Evolutionary conservation across 2,797 vertebrate species (phyloP), one percentile per base, ranked within the genome.

Genomic region (Zenarchopterus dispar): DNA sequence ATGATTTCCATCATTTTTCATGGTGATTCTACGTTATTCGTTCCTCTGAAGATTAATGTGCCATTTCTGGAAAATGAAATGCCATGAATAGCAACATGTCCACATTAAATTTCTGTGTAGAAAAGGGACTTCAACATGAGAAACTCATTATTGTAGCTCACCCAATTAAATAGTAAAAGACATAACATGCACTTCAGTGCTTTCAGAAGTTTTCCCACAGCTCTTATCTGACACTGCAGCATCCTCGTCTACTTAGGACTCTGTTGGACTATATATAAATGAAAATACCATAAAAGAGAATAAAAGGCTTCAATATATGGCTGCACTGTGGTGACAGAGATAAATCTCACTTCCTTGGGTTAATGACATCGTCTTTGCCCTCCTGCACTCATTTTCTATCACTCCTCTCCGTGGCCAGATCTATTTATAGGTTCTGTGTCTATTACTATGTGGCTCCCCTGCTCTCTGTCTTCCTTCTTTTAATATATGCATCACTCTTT

Each of bases 371-470:
- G 75, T 69, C 71, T 83, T 75, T 78, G 77, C 67, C 86, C 78
- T 77, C 67, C 67, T 77, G 67, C 65, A 51, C 74, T 73, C 48
- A 73, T 69, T 80, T 62, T 81, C 84, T 73, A 68, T 81, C 73
- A 70, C 70, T 83, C 64, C 28, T 75, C 45, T 64, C 75, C 67
- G 48, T 5, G 45, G 53, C 71, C 73, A 56, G 58, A 26, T 11
- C 89, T 87, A 89, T 90, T 87, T 87, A 86, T 88, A 89, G 81
- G 78, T 0, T 0, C 56, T 15, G 21, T 66, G 66, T 78, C 79
- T 67, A 62, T 79, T 71, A 67, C 68, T 69, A 73, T 60, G 75
- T 61, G 52, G 61, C 81, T 56, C 28, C 65, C 61, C 19, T 19
- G 61, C 17, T 41, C 67, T 47, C 53, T 67, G 65, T 75, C 55